A percentile compares a stretch with the other conserved stretches of the same genome.
Conservation (phyloP, 2,888 invertebrate genomes). For the Imbricaverruca yamaguchii region DNA sequence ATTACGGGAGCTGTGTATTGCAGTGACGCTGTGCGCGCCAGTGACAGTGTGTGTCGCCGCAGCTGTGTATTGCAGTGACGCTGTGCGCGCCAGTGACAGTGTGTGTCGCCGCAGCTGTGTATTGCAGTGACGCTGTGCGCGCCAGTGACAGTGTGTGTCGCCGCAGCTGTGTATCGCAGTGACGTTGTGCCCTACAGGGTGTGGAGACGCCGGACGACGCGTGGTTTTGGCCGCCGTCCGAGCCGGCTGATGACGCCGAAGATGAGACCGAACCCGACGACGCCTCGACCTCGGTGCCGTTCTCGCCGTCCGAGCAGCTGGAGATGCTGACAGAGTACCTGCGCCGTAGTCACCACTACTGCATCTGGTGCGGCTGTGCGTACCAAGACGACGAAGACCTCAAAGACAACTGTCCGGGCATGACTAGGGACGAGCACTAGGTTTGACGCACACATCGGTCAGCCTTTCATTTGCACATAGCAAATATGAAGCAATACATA, state of each 20-base stretch:
- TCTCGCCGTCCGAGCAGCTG: conserved; percentile 47
- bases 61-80: too few species aligned
- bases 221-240: conserved; percentile 52
- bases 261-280: conserved; percentile 37
- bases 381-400: conserved; percentile 57
- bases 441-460: conserved; percentile 23
- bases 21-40: too few species aligned
- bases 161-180: too few species aligned
- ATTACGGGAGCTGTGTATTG: too few species aligned
- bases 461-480: too few species aligned
- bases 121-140: too few species aligned
- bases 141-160: too few species aligned
- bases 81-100: too few species aligned
- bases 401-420: conserved; percentile 57
- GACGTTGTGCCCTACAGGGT: conserved; percentile 35
- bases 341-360: conserved; percentile 61
- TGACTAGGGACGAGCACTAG: conserved; percentile 53
- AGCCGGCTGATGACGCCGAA: conserved; percentile 38
- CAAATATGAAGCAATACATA: too few species aligned
- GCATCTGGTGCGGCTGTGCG: conserved; percentile 68
- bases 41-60: too few species aligned
- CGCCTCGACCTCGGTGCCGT: background rate
- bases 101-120: too few species aligned
- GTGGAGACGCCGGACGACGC: conserved; percentile 47
- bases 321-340: conserved; percentile 57